Evolutionary conservation across 2,888 invertebrate species (phyloP).

Genomic region (Folsomia manolachei): DNA sequence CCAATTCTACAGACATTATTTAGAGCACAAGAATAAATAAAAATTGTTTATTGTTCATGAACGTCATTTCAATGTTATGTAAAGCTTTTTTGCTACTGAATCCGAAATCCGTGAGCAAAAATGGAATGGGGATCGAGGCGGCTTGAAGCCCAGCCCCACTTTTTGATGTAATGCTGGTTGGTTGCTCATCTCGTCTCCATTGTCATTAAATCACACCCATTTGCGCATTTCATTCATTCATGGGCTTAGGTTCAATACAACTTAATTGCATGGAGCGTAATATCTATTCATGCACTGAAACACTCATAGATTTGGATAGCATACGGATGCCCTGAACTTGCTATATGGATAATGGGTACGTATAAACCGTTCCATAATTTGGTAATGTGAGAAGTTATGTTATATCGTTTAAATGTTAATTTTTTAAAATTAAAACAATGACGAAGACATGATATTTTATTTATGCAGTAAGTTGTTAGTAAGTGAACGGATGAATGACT

Average conservation of each 20-base stretch:
- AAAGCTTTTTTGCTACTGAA: no score
- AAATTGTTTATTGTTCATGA: no score
- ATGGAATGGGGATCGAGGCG: no score
- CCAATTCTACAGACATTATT: no score
- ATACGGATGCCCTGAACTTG: no score
- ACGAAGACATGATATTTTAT: neutral
- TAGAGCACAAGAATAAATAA: no score
- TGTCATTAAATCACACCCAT: slow-evolving; percentile 19
- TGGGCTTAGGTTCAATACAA: neutral
- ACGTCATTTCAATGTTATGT: no score
- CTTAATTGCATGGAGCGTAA: no score
- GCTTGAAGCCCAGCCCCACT: slow-evolving; percentile 15
- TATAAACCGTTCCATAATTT: neutral
- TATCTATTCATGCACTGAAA: neutral
- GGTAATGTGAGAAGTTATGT: neutral
- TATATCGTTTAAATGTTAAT: neutral
- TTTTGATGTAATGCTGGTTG: neutral
- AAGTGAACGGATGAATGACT: neutral
- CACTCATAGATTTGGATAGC: neutral
- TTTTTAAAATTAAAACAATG: neutral
- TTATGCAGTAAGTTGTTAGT: neutral
- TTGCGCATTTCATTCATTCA: neutral
- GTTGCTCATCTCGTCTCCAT: slow-evolving; percentile 1
- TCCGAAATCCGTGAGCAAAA: no score
- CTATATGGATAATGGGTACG: no score